Evolutionary conservation across 1,140 invertebrate genomes (phyloP).

Genomic region (Drosophila nebulosa): DNA sequence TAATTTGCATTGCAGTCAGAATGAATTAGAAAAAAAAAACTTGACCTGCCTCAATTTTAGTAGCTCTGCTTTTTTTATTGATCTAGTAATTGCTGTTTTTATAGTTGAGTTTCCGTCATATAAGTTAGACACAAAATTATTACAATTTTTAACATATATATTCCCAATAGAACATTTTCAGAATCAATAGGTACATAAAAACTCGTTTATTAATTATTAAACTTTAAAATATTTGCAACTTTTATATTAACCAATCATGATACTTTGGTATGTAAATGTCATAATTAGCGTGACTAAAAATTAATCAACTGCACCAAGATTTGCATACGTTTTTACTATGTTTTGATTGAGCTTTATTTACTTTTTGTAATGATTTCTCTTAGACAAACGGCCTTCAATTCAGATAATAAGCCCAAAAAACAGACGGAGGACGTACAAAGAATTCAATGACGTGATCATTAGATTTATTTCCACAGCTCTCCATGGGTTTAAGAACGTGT

Average conservation of each 20-base stretch:
- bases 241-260: conserved; percentile 6
- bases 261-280: conserved; percentile 17
- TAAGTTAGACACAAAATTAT: too few species aligned
- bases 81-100: too few species aligned
- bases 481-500: conserved; percentile 16
- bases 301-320: conserved; percentile 25
- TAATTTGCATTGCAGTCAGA: background rate
- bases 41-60: background rate
- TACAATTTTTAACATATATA: too few species aligned
- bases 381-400: too few species aligned
- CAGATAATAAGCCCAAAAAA: too few species aligned
- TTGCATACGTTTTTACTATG: background rate
- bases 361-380: background rate
- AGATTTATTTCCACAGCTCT: background rate
- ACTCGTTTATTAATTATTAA: background rate
- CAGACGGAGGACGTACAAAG: background rate
- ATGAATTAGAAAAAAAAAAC: background rate
- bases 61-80: background rate
- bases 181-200: background rate
- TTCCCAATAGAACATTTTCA: too few species aligned
- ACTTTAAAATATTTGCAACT: conserved; percentile 3
- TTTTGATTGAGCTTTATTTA: background rate
- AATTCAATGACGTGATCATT: background rate
- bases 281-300: conserved; percentile 39
- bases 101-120: too few species aligned